Percentiles rank a stretch among this genome's conserved stretches.
phyloP scores from a whole-genome alignment of 1,140 invertebrate species.

The Portunus trituberculatus region DNA sequence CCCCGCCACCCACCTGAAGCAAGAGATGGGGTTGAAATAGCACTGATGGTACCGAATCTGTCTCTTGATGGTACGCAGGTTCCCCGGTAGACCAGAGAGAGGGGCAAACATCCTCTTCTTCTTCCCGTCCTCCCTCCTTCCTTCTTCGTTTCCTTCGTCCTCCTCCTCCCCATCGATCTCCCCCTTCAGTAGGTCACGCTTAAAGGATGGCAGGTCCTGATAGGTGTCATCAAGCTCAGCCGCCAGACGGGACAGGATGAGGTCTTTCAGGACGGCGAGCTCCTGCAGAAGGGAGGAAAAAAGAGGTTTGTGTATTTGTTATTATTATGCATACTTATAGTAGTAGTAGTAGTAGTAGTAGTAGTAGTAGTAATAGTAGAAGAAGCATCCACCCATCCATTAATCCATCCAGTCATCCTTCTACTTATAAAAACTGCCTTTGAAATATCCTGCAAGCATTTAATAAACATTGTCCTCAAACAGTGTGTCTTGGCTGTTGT shows the following conservation, averaged over 20 bases:
- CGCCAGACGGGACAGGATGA: conserved; percentile 41
- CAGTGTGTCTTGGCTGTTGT: too few species aligned
- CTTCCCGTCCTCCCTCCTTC: conserved; percentile 38
- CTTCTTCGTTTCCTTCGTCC: conserved; percentile 32
- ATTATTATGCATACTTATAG: not conserved
- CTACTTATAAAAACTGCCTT: too few species aligned
- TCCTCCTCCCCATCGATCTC: not conserved
- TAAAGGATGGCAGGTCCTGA: conserved; percentile 37
- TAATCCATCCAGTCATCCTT: not conserved
- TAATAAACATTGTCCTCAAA: too few species aligned
- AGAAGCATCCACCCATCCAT: not conserved
- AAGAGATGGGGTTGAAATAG: conserved; percentile 80
- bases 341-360: not conserved
- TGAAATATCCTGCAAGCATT: too few species aligned
- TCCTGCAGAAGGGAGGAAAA: conserved; percentile 21
- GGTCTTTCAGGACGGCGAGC: conserved; percentile 39
- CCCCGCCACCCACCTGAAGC: conserved; percentile 78
- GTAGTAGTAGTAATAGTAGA: too few species aligned
- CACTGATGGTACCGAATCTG: conserved; percentile 80
- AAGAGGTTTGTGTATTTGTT: not conserved
- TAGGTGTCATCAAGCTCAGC: conserved; percentile 34
- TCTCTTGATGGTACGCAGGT: conserved; percentile 78
- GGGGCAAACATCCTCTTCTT: conserved; percentile 75
- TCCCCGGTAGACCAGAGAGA: conserved; percentile 63
- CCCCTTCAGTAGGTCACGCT: not conserved